A percentile compares a stretch with the other conserved stretches of the same genome.
phyloP scores from a whole-genome alignment of 2,797 vertebrate species.

The Discoglossus pictus region DNA sequence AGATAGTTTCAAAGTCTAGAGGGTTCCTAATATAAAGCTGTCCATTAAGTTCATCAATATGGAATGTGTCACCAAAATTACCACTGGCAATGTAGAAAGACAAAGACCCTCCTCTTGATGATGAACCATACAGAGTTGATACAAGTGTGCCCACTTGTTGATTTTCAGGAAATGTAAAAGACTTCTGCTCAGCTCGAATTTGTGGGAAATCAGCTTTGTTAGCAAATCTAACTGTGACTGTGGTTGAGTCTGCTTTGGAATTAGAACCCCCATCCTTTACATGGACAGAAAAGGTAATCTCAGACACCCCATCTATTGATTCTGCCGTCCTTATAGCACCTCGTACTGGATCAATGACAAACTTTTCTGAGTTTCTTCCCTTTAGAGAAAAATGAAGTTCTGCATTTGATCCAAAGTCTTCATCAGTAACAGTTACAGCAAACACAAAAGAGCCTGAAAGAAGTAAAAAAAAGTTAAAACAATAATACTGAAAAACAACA shows the following conservation, averaged over 20 bases:
- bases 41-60: conserved; percentile 90
- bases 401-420: conserved; percentile 86
- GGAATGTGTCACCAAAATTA: conserved; percentile 88
- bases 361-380: conserved; percentile 88
- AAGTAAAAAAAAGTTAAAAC: neutral
- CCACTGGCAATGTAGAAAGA: conserved; percentile 95
- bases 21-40: conserved; percentile 81
- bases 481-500: neutral
- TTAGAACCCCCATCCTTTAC: conserved; percentile 84
- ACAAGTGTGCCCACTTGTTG: conserved; percentile 83
- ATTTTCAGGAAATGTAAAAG: conserved; percentile 89
- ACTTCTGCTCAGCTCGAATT: conserved; percentile 80
- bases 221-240: conserved; percentile 91
- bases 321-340: conserved; percentile 90
- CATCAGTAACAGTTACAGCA: conserved; percentile 93
- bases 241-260: conserved; percentile 90
- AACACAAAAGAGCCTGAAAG: conserved; percentile 89
- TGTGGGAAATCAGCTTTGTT: conserved; percentile 86
- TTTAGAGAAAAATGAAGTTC: conserved; percentile 90
- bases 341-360: conserved; percentile 87
- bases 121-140: conserved; percentile 82
- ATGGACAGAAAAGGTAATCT: conserved; percentile 90
- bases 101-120: conserved; percentile 83
- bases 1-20: conserved; percentile 89
- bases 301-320: conserved; percentile 76